Base-by-base conservation (phyloP, 2,888 invertebrate genomes). In the Trachelus troglodyta region DNA sequence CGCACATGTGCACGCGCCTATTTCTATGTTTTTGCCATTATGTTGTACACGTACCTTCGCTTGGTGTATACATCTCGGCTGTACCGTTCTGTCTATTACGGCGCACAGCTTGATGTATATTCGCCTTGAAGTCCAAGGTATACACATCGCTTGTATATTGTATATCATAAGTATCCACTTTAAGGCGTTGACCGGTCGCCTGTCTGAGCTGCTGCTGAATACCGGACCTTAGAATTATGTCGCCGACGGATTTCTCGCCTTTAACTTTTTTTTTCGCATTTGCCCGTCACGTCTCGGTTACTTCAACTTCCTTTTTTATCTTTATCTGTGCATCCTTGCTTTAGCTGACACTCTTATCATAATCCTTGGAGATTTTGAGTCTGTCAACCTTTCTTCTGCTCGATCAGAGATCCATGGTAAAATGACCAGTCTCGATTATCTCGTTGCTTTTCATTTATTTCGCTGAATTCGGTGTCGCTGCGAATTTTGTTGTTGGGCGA, bases 221-320 rank as follows among this genome's bases (percentile, higher is more conserved):
- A 9, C 9, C 9, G 23, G 23, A 56, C 56, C 56, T 23, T 56
- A 56, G 56, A 23, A 56, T 56, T 56, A 56, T 23, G 23, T 56
- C 56, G 56, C 56, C 56, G 9, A 56, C 56, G 23, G 15, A 23
- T 56, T 56, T 56, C 56, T 56, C 23, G 56, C 23, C 56, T 56
- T 56, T 56, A 56, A 56, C 40, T 56, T 56, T 23, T 40, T 12
- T 56, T 23, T 4, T 4, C 9, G 23, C 56, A 23, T 23, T 56
- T 23, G 23, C 56, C 9, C 56, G 23, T 56, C 56, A 23, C 9
- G 56, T 56, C 9, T 11, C 69, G n/a, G 12, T 37, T 76, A 23
- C 35, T n/a, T 69, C 3, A 30, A 12, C 30, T 34, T 75, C 69
- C 40, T 34, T 71, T 40, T 69, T 80, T 79, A 75, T 76, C n/a